phyloP scores from a whole-genome alignment of 2,797 vertebrate species.

The Phylloscopus collybita region DNA sequence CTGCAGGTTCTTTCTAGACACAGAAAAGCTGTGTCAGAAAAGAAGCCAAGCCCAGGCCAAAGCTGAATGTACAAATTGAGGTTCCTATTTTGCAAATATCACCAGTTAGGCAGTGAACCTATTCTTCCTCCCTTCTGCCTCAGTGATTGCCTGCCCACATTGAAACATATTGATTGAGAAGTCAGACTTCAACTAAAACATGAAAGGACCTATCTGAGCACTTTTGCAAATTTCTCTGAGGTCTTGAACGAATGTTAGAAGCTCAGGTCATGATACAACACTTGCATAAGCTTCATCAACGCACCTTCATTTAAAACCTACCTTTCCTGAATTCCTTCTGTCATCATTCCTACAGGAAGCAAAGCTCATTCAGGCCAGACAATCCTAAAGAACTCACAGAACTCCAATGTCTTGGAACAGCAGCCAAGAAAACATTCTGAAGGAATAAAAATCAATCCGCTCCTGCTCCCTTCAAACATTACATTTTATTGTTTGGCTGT shows the following conservation, averaged over 20 bases:
- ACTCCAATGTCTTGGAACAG: neutral
- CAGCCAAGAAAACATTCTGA: neutral
- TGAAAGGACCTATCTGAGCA: neutral
- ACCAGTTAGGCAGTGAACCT: neutral
- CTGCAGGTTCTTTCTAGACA: neutral
- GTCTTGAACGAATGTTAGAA: neutral
- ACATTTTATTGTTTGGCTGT: neutral
- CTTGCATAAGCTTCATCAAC: neutral
- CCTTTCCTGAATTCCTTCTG: neutral
- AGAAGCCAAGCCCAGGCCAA: neutral
- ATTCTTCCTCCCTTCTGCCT: neutral
- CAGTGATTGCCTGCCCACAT: neutral
- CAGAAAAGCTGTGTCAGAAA: neutral
- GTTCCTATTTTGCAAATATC: neutral
- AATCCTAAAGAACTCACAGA: neutral
- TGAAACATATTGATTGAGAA: neutral
- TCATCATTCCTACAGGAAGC: neutral
- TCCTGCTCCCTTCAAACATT: neutral
- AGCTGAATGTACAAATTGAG: neutral
- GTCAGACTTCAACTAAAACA: neutral
- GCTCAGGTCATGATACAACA: neutral
- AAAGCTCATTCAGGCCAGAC: neutral
- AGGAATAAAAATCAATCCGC: neutral
- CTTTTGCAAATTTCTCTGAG: neutral
- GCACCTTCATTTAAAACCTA: neutral